These are phyloP conservation scores for Oscheius sp. DNA, from an alignment of 1,140 invertebrate genomes.

Conservation along the genomic window DNA sequence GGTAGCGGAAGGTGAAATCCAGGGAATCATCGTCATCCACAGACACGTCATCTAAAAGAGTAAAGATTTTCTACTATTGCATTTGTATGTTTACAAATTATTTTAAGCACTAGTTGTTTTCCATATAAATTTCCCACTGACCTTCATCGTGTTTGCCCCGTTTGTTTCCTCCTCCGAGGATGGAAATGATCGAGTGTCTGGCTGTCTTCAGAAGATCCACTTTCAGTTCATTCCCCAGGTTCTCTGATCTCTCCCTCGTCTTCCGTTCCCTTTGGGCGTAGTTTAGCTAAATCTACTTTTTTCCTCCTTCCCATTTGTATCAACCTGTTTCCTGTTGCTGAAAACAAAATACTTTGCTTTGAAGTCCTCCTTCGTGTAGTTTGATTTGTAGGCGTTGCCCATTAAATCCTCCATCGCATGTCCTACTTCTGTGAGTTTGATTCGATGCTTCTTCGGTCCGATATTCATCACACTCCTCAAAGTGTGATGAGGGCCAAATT, in stretches of 20 bases:
- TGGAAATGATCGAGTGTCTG: constrained; percentile 23
- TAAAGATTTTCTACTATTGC: not conserved
- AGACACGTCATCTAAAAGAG: constrained; percentile 9
- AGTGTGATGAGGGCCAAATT: constrained; percentile 23
- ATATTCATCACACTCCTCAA: constrained; percentile 12
- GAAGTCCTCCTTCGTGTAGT: constrained; percentile 63
- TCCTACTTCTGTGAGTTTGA: constrained; percentile 61
- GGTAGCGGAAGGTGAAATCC: constrained; percentile 60
- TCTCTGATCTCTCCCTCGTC: not conserved
- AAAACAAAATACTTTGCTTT: constrained; percentile 42
- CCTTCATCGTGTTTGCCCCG: not conserved
- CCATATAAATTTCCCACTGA: not conserved
- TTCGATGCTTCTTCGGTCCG: constrained; percentile 7
- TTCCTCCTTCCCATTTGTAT: not conserved
- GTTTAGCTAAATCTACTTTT: no score
- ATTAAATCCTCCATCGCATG: constrained; percentile 63
- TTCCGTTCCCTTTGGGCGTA: not conserved
- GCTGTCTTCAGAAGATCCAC: constrained; percentile 16
- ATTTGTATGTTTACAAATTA: not conserved
- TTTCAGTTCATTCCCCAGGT: constrained; percentile 1
- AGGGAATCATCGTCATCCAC: constrained; percentile 21
- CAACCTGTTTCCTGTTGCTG: constrained; percentile 26
- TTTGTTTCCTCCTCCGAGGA: constrained; percentile 12
- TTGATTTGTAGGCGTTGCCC: constrained; percentile 63
- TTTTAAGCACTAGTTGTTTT: not conserved